Evolutionary conservation across 2,888 invertebrate species (phyloP).

Genomic region (Cryptocephalus primarius): DNA sequence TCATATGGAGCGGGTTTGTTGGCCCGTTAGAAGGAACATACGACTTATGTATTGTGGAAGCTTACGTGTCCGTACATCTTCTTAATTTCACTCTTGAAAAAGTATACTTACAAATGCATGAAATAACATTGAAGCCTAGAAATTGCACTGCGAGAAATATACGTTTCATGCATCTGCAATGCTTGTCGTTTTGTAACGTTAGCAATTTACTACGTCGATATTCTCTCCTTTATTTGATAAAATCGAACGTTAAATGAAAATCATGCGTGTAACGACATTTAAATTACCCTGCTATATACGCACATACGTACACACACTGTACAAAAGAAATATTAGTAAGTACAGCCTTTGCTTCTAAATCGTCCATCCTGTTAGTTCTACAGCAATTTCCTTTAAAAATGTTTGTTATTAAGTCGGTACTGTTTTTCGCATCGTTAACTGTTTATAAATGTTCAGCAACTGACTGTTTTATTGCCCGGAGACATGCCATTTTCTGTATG

Average conservation of each 20-base stretch:
- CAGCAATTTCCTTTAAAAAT: constrained; percentile 22
- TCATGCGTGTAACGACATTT: constrained; percentile 18
- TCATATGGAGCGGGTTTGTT: too few relatives aligned
- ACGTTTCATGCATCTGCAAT: too few relatives aligned
- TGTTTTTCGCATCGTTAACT: constrained; percentile 25
- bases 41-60: too few relatives aligned
- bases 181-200: too few relatives aligned
- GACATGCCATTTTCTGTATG: constrained; percentile 13
- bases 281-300: constrained; percentile 12
- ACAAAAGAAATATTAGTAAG: constrained; percentile 16
- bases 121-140: too few relatives aligned
- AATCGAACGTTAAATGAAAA: not conserved
- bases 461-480: constrained; percentile 18
- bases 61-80: too few relatives aligned
- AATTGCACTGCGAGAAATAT: too few relatives aligned
- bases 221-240: too few relatives aligned
- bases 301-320: constrained; percentile 7
- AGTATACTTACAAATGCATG: too few relatives aligned
- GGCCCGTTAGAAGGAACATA: too few relatives aligned
- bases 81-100: too few relatives aligned
- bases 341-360: constrained; percentile 12
- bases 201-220: too few relatives aligned
- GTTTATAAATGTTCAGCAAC: constrained; percentile 21
- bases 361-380: constrained; percentile 21
- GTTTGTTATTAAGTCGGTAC: constrained; percentile 20